Evolutionary conservation across 2,888 invertebrate species (phyloP), one percentile per base, ranked within the genome.

Genomic region (Camptogramma bilineatum): DNA sequence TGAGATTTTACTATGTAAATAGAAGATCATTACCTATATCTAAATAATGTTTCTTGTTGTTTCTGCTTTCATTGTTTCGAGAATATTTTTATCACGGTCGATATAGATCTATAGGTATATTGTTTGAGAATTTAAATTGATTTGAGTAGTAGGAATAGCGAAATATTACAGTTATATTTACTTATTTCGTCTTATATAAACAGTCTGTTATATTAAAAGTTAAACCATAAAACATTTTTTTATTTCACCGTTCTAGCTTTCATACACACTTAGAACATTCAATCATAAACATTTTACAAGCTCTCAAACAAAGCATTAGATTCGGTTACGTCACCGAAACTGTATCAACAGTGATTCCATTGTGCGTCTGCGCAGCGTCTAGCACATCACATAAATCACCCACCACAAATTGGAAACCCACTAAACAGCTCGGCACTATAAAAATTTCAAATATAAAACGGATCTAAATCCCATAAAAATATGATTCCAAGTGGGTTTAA

Each of bases 401-500:
- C 77, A 71, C 82, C 85, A 89, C 86, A 87, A 88, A 91, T 90
- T 90, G 84, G 87, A 90, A 88, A 85, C 83, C 78, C 79, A 83
- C 85, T 84, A 82, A 87, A 85, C 84, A 82, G 78, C 86, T 81
- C 79, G 77, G 62, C 78, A 80, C 83, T 82, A 85, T 86, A 88
- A 88, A 85, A 90, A 83, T 79, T 78, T 80, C 82, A 83, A 88
- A 88, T 86, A 88, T 86, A 90, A 87, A 84, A 82, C 83, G 87
- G 90, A 92, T 92, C 91, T 91, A 91, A 91, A 88, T 84, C 82
- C 83, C 88, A 88, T 93, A 91, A 92, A 91, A 91, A 87, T 90
- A 91, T 91, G 88, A 92, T 89, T 91, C 85, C 83, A 82, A 86
- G 82, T 83, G 81, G 83, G 79, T 85, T 82, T 92, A 92, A 91